phyloP scores from a whole-genome alignment of 53 echinoderm and acorn worm species.

The Pentamera pediparva region DNA sequence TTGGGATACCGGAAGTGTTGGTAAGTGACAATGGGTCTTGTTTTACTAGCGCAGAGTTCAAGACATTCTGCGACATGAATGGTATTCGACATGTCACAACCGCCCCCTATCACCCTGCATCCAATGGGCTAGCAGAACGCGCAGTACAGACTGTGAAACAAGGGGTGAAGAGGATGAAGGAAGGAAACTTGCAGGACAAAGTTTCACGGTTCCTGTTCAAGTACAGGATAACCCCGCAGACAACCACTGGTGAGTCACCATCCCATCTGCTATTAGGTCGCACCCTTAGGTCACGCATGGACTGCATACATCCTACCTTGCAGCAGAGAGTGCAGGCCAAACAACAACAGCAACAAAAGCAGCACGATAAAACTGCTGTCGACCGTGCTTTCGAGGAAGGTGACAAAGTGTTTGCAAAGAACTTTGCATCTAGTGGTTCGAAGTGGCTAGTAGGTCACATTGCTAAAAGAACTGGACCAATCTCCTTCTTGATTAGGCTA shows the following conservation, averaged over 20 bases:
- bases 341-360: slow-evolving; percentile 4
- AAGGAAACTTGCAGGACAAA: slow-evolving; percentile 6
- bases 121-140: slow-evolving; percentile 21
- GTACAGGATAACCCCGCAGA: slow-evolving; percentile 3
- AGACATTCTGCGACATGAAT: slow-evolving; percentile 26
- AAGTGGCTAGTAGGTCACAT: slow-evolving; percentile 1
- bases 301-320: not conserved
- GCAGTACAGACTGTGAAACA: slow-evolving; percentile 22
- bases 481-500: not conserved
- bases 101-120: slow-evolving; percentile 8
- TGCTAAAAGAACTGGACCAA: not conserved
- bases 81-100: not conserved
- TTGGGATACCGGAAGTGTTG: slow-evolving; percentile 4
- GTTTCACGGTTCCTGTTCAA: slow-evolving; percentile 13
- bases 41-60: slow-evolving; percentile 7
- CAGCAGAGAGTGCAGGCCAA: not conserved
- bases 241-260: slow-evolving; percentile 3
- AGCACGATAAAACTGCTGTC: slow-evolving; percentile 8
- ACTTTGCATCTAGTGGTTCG: slow-evolving; percentile 3
- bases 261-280: slow-evolving; percentile 8
- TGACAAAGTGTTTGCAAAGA: not conserved
- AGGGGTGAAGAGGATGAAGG: slow-evolving; percentile 5
- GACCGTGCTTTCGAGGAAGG: not conserved
- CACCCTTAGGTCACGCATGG: not conserved
- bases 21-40: slow-evolving; percentile 22